Evolutionary conservation across 2,113 vertebrate species (phyloP), one percentile per base, ranked within the genome.

Genomic region (Dunckerocampus dactyliophorus): DNA sequence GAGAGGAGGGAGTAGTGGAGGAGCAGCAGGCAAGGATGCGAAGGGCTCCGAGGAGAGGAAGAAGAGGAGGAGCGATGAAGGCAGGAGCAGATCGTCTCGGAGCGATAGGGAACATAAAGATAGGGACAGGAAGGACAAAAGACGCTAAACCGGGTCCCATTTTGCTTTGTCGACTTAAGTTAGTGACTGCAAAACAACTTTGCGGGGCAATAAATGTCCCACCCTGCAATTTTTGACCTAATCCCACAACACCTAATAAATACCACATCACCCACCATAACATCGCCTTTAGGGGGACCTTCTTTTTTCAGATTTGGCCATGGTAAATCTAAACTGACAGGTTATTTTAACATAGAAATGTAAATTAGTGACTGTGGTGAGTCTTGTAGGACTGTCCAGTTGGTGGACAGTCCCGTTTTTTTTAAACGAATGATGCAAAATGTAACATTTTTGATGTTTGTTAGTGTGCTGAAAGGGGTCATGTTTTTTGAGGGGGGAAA

Each of bases 111-210:
- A 98, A 79, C 94, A 93, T 86, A 98, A 96, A 91, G 92, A 95
- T 88, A 84, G 82, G 82, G 95, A 98, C 88, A 94, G 95, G 87
- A 98, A 98, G 89, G 95, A 97, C 85, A 98, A 95, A 86, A 93
- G 96, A 87, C 95, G 93, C 88, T 99, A 80, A 88, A 48, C 16
- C 13, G n/a, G 31, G 11, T 39, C 53, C 2, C 6, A 8, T 20
- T 56, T 12, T 20, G 17, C 13, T 37, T 19, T 20, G 54, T 8
- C 19, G 6, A 7, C 53, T 20, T 1, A 64, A 64, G 12, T 10
- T 49, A 43, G 45, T 15, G 47, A 15, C 49, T 37, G 42, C 12
- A 5, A 28, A 28, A 28, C 24, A 28, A n/a, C 24, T 28, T 34
- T 8, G 31, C 5, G 20, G 53, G 54, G 37, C 21, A 43, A 37